These are phyloP conservation scores for Ispidina picta DNA, from an alignment of 2,797 vertebrate genomes.

Conservation along the genomic window DNA sequence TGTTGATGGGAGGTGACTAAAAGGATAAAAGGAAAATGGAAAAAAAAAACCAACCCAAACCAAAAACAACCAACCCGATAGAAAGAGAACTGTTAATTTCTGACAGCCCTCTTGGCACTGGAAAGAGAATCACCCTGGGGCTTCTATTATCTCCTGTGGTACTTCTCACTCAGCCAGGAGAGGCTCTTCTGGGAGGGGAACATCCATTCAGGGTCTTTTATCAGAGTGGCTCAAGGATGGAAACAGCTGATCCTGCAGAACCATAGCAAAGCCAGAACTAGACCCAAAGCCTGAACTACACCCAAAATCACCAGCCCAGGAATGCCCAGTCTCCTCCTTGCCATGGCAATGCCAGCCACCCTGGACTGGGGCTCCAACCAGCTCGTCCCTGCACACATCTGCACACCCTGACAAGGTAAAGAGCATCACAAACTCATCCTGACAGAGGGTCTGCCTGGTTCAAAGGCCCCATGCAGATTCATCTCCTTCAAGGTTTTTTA, in stretches of 20 bases:
- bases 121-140: neutral
- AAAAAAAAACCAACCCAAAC: neutral
- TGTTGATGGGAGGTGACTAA: neutral
- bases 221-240: neutral
- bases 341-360: neutral
- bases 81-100: neutral
- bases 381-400: rapidly evolving
- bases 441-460: too few species aligned
- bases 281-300: neutral
- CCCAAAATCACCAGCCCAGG: neutral
- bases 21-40: neutral
- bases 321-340: neutral
- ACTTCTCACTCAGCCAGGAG: neutral
- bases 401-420: neutral
- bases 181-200: neutral
- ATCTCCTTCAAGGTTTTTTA: neutral
- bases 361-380: rapidly evolving
- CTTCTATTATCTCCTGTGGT: neutral
- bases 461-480: neutral
- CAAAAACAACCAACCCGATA: neutral
- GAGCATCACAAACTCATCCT: neutral
- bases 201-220: rapidly evolving
- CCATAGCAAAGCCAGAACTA: neutral
- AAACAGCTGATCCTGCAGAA: neutral
- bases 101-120: neutral